Percentiles rank a stretch among this genome's conserved stretches.
These are phyloP conservation scores for Cassiopea andromeda DNA, from an alignment of 30 jellyfish, hydroid and myxozoan species.

Conservation along the genomic window DNA sequence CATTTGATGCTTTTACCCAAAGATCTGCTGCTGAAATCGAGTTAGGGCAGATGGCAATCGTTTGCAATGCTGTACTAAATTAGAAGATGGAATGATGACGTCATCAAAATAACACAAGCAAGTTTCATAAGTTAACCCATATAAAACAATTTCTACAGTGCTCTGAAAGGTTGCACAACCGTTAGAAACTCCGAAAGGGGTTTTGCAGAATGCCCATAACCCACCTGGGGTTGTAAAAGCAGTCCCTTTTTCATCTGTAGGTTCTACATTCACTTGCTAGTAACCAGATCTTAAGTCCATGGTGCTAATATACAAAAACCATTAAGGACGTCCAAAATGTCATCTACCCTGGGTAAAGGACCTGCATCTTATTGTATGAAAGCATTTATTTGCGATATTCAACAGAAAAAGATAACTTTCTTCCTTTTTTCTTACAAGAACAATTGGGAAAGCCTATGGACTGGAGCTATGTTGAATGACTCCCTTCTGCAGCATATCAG, in stretches of 20 bases:
- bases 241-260: slow-evolving; percentile 17
- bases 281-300: slow-evolving; percentile 56
- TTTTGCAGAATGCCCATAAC: slow-evolving; percentile 34
- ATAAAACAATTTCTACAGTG: slow-evolving; percentile 50
- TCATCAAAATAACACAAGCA: slow-evolving; percentile 45
- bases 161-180: slow-evolving; percentile 52
- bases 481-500: slow-evolving; percentile 40
- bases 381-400: slow-evolving; percentile 35
- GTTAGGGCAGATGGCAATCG: slow-evolving; percentile 1
- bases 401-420: slow-evolving; percentile 30
- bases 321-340: slow-evolving; percentile 35
- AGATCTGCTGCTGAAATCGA: slow-evolving; percentile 50
- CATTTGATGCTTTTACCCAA: slow-evolving; percentile 46
- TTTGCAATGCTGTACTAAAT: slow-evolving; percentile 21
- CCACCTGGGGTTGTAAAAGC: slow-evolving; percentile 59
- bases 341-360: slow-evolving; percentile 65
- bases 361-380: slow-evolving; percentile 50
- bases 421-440: slow-evolving; percentile 24
- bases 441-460: slow-evolving; percentile 13
- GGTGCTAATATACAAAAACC: slow-evolving; percentile 49
- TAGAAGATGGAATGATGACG: slow-evolving; percentile 21
- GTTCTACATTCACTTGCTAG: slow-evolving; percentile 46
- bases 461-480: slow-evolving; percentile 46
- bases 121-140: slow-evolving; percentile 22
- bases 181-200: slow-evolving; percentile 51